A percentile compares a stretch with the other conserved stretches of the same genome.
Conservation (phyloP, 2,797 vertebrate genomes). For the Orestias chungarensis region DNA sequence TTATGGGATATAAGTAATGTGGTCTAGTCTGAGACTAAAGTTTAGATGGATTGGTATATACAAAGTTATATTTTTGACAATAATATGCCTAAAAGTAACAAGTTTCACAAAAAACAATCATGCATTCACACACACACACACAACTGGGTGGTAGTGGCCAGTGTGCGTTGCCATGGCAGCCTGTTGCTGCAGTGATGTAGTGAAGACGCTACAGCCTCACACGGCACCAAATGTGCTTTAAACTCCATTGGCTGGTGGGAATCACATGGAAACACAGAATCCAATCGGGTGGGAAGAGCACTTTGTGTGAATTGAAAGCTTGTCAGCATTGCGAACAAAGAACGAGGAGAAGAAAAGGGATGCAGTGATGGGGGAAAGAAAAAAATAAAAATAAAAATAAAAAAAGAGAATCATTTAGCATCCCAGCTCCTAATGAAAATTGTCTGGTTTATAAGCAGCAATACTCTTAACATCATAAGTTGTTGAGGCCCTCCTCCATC, state of each 20-base stretch:
- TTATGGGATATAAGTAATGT: too few species aligned
- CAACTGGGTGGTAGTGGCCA: constrained; percentile 59
- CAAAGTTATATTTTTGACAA: not conserved
- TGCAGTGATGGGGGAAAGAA: constrained; percentile 40
- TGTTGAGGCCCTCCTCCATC: constrained; percentile 5
- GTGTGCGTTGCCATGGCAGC: constrained; percentile 83
- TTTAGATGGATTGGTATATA: too few species aligned
- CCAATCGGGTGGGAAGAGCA: constrained; percentile 71
- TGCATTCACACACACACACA: constrained; percentile 18
- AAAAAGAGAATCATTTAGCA: constrained; percentile 34
- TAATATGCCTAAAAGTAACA: constrained; percentile 13
- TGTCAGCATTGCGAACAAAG: constrained; percentile 76
- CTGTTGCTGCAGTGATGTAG: constrained; percentile 80
- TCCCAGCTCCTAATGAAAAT: not conserved
- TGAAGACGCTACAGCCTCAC: constrained; percentile 72
- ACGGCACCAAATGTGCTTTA: constrained; percentile 76
- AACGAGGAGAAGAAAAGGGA: constrained; percentile 54
- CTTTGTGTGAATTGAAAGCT: constrained; percentile 79
- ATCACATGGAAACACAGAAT: constrained; percentile 59
- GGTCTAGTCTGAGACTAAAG: too few species aligned
- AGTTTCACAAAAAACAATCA: constrained; percentile 30
- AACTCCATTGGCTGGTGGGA: constrained; percentile 57
- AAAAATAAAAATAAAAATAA: too few species aligned
- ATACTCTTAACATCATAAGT: not conserved
- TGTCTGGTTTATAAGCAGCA: constrained; percentile 16